phyloP scores from a whole-genome alignment of 2,888 invertebrate genomes.

The Mythimna lalbum region DNA sequence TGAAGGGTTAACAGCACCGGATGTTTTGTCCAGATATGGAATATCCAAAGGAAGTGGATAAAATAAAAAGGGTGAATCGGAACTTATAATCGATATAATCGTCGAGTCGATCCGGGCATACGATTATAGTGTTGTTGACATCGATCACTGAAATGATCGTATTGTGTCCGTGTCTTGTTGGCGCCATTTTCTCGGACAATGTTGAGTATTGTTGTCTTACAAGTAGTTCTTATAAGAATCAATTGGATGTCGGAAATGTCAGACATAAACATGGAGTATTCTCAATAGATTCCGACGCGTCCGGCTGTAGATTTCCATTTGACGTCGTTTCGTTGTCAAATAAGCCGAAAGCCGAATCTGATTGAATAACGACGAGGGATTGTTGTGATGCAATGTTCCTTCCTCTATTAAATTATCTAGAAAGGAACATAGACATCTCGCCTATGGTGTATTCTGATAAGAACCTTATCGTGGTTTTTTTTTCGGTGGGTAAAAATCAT shows the following conservation, averaged over 20 bases:
- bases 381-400: not conserved
- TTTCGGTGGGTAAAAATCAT: too few relatives aligned
- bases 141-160: slow-evolving; percentile 40
- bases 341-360: slow-evolving; percentile 35
- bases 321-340: slow-evolving; percentile 50
- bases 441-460: not conserved
- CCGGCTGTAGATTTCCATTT: slow-evolving; percentile 40
- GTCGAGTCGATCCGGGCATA: slow-evolving; percentile 56
- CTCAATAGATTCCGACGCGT: slow-evolving; percentile 49
- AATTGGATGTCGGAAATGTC: slow-evolving; percentile 49
- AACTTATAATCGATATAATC: slow-evolving; percentile 70
- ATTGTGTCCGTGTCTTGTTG: slow-evolving; percentile 53
- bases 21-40: slow-evolving; percentile 80
- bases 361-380: slow-evolving; percentile 5
- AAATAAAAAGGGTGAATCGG: slow-evolving; percentile 71
- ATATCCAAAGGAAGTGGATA: slow-evolving; percentile 77
- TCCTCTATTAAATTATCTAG: not conserved
- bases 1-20: slow-evolving; percentile 83
- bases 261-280: slow-evolving; percentile 41
- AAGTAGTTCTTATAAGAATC: slow-evolving; percentile 52
- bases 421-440: slow-evolving; percentile 1
- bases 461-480: not conserved
- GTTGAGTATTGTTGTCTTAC: slow-evolving; percentile 52
- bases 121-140: slow-evolving; percentile 61
- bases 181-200: slow-evolving; percentile 49